These are phyloP conservation scores for Neocrepidodera transversa DNA, from an alignment of 2,888 invertebrate species.

Conservation along the genomic window DNA sequence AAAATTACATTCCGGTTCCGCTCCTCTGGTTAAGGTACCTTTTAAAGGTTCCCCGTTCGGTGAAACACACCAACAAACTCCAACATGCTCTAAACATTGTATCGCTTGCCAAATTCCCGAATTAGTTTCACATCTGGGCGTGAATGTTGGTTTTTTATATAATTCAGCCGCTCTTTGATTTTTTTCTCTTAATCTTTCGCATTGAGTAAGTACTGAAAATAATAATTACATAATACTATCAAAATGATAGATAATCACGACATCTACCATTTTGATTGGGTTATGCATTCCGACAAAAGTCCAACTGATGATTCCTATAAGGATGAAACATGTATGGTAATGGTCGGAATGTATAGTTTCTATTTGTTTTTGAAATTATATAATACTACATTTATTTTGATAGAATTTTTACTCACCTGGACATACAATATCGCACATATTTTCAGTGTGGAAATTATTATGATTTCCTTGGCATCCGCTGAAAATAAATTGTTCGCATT, in stretches of 20 bases:
- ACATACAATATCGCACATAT: constrained; percentile 81
- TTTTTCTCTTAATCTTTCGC: constrained; percentile 80
- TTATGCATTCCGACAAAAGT: no score
- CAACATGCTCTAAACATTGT: constrained; percentile 79
- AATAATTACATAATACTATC: neutral
- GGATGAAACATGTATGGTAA: no score
- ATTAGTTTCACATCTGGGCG: constrained; percentile 76
- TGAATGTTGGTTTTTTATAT: constrained; percentile 76
- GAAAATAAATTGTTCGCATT: constrained; percentile 75
- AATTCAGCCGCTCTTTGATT: constrained; percentile 76
- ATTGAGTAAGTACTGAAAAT: constrained; percentile 74
- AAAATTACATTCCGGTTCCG: constrained; percentile 80
- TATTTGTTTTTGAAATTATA: no score
- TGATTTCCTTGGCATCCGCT: constrained; percentile 82
- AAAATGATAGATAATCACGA: no score
- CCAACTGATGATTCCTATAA: no score
- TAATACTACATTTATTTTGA: no score
- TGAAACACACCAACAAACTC: constrained; percentile 89
- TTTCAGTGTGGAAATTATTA: constrained; percentile 83
- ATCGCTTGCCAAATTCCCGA: constrained; percentile 82
- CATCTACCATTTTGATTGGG: no score
- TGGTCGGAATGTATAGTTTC: no score
- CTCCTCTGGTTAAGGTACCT: constrained; percentile 80
- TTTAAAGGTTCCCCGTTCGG: constrained; percentile 82
- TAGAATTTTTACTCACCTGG: constrained; percentile 65